Evolutionary conservation across 2,113 vertebrate species (phyloP).

Genomic region (Monopterus albus): DNA sequence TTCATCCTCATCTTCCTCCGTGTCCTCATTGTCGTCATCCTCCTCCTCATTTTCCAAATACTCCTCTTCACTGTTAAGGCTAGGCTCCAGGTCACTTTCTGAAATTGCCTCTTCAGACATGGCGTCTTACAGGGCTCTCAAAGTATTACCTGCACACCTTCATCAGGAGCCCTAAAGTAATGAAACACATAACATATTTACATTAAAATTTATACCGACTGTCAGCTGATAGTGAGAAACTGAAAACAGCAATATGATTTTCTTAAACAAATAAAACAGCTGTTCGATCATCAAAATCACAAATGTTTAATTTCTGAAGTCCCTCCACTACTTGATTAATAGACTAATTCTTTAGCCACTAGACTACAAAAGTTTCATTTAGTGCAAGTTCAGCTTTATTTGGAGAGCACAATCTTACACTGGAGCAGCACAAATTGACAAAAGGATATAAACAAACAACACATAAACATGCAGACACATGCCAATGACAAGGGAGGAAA

Average conservation of each 20-base stretch:
- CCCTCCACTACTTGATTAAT: no score
- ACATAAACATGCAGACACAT: not conserved
- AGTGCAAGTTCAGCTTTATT: not conserved
- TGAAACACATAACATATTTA: not conserved
- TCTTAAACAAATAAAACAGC: no score
- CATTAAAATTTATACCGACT: no score
- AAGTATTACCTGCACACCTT: slow-evolving; percentile 95
- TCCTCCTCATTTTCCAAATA: slow-evolving; percentile 92
- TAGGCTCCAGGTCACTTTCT: slow-evolving; percentile 97
- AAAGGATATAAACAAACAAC: not conserved
- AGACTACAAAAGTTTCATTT: no score
- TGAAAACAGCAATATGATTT: no score
- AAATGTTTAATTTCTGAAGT: not conserved
- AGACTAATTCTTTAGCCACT: no score
- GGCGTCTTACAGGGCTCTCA: slow-evolving; percentile 86
- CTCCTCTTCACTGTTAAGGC: slow-evolving; percentile 93
- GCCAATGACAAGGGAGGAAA: not conserved
- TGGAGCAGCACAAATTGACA: not conserved
- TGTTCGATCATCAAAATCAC: no score
- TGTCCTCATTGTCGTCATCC: slow-evolving; percentile 88
- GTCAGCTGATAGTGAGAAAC: no score
- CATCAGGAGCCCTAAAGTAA: slow-evolving; percentile 66
- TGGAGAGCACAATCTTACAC: not conserved
- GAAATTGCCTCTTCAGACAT: slow-evolving; percentile 99
- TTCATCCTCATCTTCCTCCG: slow-evolving; percentile 89